phyloP scores from a whole-genome alignment of 2,113 vertebrate species.

The Glareola pratincola region DNA sequence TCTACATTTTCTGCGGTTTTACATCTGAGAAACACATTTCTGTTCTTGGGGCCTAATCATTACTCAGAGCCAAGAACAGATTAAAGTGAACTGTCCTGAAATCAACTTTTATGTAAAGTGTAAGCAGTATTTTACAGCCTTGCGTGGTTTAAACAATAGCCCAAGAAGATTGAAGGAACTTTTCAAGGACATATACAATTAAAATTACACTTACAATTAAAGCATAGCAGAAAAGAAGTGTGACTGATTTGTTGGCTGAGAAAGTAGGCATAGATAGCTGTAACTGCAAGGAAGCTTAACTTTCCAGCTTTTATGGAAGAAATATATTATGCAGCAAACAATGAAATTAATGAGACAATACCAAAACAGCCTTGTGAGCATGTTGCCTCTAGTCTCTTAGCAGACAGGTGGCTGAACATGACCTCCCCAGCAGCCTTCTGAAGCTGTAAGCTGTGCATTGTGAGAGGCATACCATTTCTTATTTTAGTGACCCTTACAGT shows the following conservation, averaged over 20 bases:
- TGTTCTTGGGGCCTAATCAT: neutral
- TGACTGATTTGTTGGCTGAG: neutral
- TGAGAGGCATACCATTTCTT: rapidly evolving
- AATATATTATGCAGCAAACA: neutral
- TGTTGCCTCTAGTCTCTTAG: neutral
- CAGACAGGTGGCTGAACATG: neutral
- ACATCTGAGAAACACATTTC: neutral
- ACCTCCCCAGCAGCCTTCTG: neutral
- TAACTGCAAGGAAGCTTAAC: neutral
- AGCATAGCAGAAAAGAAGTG: neutral
- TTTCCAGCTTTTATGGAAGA: neutral
- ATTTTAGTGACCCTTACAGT: neutral
- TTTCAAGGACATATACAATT: neutral
- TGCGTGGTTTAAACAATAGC: neutral
- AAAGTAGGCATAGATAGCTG: neutral
- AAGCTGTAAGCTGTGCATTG: neutral
- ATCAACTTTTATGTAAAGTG: neutral
- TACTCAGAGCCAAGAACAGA: neutral
- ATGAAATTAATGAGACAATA: neutral
- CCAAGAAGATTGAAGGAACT: neutral
- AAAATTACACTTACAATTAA: neutral
- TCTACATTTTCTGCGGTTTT: neutral
- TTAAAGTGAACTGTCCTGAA: neutral
- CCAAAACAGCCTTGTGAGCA: neutral
- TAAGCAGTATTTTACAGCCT: neutral